Evolutionary conservation across 2,888 invertebrate species (phyloP).

Genomic region (Neuroscelio doddi): DNA sequence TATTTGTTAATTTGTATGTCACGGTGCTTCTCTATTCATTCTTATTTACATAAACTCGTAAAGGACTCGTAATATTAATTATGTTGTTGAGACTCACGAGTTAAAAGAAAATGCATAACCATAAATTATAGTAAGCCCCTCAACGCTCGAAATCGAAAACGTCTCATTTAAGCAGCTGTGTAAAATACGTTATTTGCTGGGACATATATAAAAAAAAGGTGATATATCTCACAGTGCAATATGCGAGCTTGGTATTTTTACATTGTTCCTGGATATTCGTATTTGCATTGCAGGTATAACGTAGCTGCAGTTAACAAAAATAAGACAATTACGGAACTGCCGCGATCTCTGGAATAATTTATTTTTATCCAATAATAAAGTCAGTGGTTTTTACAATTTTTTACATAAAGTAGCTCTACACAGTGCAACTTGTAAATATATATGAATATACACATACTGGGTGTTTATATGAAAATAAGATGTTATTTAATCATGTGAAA

Average conservation of each 20-base stretch:
- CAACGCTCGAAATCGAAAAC: conserved; percentile 16
- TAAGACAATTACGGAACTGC: conserved; percentile 25
- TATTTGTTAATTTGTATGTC: conserved; percentile 28
- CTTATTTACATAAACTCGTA: conserved; percentile 14
- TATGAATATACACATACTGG: conserved; percentile 3
- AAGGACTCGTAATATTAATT: too few species aligned
- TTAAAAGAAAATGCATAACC: too few species aligned
- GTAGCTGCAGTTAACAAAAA: conserved; percentile 26
- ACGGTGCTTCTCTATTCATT: conserved; percentile 15
- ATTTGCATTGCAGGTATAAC: conserved; percentile 33
- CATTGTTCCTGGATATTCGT: conserved; percentile 41
- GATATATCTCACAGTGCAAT: conserved; percentile 37
- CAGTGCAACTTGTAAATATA: conserved; percentile 25
- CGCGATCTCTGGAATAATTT: conserved; percentile 25
- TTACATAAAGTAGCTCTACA: conserved; percentile 25
- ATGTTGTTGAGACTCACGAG: too few species aligned
- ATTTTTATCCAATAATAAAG: conserved; percentile 34
- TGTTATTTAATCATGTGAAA: too few species aligned
- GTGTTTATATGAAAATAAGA: too few species aligned
- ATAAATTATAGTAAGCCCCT: too few species aligned
- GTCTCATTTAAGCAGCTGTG: conserved; percentile 38
- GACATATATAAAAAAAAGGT: conserved; percentile 25
- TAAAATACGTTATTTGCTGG: conserved; percentile 34
- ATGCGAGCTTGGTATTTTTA: conserved; percentile 45
- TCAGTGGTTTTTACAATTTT: conserved; percentile 37